Conservation (phyloP, 2,797 vertebrate genomes). For the Erpetoichthys calabaricus region DNA sequence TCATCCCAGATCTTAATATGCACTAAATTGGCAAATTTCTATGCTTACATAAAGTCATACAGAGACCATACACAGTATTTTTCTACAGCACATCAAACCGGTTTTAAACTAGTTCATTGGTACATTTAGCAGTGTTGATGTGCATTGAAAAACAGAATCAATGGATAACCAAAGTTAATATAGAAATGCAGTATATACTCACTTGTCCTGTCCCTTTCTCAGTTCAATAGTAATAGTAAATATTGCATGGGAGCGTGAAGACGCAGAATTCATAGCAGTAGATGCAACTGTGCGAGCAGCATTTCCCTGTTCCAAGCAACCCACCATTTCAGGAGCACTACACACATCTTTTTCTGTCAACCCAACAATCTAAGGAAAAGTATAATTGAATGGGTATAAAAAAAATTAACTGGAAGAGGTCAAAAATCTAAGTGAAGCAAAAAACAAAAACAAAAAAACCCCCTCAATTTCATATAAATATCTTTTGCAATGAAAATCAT, state of each 20-base stretch:
- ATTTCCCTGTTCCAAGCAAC: conserved; percentile 82
- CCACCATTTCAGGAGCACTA: conserved; percentile 62
- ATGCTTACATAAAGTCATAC: too few relatives aligned
- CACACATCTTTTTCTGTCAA: conserved; percentile 67
- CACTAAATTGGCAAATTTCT: too few relatives aligned
- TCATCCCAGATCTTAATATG: too few relatives aligned
- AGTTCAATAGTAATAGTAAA: conserved; percentile 89
- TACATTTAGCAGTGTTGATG: too few relatives aligned
- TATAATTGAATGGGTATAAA: neutral
- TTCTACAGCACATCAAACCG: too few relatives aligned
- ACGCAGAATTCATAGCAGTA: conserved; percentile 91
- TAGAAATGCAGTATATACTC: conserved; percentile 20
- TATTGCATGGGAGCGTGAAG: conserved; percentile 89
- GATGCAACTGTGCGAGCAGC: conserved; percentile 75
- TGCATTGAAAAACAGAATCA: too few relatives aligned
- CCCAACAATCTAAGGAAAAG: conserved; percentile 65
- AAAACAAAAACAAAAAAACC: neutral
- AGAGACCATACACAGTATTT: too few relatives aligned
- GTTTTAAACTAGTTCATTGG: too few relatives aligned
- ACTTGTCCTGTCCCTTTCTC: conserved; percentile 70
- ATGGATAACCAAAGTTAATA: too few relatives aligned
- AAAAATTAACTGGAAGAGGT: conserved; percentile 12
- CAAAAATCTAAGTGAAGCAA: conserved; percentile 14
- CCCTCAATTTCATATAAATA: neutral
- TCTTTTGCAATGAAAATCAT: neutral